phyloP scores from a whole-genome alignment of 2,888 invertebrate genomes.

The Itoplectis maculator region DNA sequence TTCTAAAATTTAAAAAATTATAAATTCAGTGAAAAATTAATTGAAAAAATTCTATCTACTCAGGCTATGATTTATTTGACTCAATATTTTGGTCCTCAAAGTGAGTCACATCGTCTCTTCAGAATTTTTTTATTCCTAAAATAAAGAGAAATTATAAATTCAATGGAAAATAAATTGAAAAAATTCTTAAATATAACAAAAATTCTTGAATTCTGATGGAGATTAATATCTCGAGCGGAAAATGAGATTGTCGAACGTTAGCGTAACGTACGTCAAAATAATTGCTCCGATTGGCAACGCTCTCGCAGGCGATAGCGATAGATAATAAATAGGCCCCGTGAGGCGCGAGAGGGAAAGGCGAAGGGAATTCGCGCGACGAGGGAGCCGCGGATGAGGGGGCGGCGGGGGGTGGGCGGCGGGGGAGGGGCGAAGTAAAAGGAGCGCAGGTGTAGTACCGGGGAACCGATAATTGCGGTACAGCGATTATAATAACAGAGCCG shows the following conservation, averaged over 20 bases:
- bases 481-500: slow-evolving; percentile 77
- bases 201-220: no score
- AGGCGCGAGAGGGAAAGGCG: slow-evolving; percentile 32
- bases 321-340: slow-evolving; percentile 13
- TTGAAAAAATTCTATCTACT: no score
- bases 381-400: neutral
- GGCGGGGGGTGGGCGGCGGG: neutral
- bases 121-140: no score
- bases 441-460: slow-evolving; percentile 75
- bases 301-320: slow-evolving; percentile 33
- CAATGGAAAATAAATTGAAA: no score
- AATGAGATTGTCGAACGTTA: slow-evolving; percentile 10
- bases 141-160: no score
- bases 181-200: no score
- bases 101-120: no score
- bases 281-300: slow-evolving; percentile 57
- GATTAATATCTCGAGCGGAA: neutral
- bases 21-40: no score
- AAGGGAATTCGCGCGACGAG: slow-evolving; percentile 28
- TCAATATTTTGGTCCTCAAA: no score
- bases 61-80: no score
- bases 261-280: slow-evolving; percentile 43
- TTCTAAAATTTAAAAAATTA: no score
- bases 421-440: slow-evolving; percentile 40
- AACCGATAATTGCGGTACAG: slow-evolving; percentile 76